phyloP scores from a whole-genome alignment of 2,888 invertebrate genomes.

The Cataglyphis livida region DNA sequence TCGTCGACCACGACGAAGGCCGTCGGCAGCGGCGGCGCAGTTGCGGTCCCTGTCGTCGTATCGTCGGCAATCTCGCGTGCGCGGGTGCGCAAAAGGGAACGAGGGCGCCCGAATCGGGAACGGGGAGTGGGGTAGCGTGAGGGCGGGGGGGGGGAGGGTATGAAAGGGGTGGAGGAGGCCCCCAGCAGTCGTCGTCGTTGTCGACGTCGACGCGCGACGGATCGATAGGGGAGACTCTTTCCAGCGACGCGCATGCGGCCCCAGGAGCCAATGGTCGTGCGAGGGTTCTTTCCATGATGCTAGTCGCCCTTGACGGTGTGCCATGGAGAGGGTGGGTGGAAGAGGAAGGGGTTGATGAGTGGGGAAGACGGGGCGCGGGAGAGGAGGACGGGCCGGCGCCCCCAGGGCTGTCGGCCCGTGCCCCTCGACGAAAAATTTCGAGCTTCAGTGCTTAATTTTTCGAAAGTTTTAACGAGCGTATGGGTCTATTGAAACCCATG shows the following conservation, averaged over 20 bases:
- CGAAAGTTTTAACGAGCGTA: conserved; percentile 37
- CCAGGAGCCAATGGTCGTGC: conserved; percentile 78
- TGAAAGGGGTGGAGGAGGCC: conserved; percentile 38
- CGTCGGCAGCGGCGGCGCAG: conserved; percentile 64
- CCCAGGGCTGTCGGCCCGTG: conserved; percentile 79
- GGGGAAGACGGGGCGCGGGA: conserved; percentile 26
- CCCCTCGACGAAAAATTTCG: conserved; percentile 58
- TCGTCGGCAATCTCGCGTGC: conserved; percentile 82
- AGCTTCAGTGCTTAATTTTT: conserved; percentile 33
- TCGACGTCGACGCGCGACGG: conserved; percentile 65
- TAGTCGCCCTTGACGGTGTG: conserved; percentile 69
- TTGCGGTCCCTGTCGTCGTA: conserved; percentile 75
- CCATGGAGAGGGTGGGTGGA: neutral
- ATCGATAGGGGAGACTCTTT: conserved; percentile 81
- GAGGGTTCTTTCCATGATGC: conserved; percentile 78
- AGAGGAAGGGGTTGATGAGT: neutral
- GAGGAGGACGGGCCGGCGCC: conserved; percentile 67
- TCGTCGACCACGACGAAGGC: conserved; percentile 28
- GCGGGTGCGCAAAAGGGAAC: conserved; percentile 74
- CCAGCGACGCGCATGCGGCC: conserved; percentile 80
- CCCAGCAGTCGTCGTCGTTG: neutral
- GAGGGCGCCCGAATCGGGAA: conserved; percentile 19
- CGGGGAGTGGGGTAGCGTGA: conserved; percentile 41
- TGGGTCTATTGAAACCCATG: conserved; percentile 12
- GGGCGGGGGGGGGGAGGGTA: neutral